A percentile compares a stretch with the other conserved stretches of the same genome.
phyloP scores from a whole-genome alignment of 2,888 invertebrate species.

The Sinotaia quadrata region DNA sequence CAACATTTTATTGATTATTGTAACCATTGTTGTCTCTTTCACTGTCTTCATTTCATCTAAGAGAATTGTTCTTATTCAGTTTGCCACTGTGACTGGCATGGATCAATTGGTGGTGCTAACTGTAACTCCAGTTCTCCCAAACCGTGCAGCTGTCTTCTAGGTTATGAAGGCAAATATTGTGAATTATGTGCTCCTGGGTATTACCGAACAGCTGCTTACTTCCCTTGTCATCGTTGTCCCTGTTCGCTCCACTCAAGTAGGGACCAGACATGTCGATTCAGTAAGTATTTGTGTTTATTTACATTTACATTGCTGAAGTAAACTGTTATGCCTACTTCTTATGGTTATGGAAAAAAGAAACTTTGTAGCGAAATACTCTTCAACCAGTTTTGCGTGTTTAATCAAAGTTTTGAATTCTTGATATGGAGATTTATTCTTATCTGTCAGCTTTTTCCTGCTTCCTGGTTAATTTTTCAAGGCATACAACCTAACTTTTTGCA shows the following conservation, averaged over 20 bases:
- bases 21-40: not conserved
- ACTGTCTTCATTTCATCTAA: not conserved
- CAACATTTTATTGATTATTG: not conserved
- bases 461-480: no score
- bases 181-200: conserved; percentile 52
- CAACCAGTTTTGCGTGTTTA: no score
- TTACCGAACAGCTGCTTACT: conserved; percentile 47
- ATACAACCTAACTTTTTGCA: no score
- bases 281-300: no score
- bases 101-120: conserved; percentile 29
- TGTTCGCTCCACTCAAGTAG: conserved; percentile 45
- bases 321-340: no score
- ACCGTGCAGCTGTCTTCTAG: conserved; percentile 51
- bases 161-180: conserved; percentile 58
- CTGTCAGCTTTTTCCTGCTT: no score
- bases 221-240: conserved; percentile 59
- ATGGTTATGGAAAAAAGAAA: no score
- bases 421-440: no score
- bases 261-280: conserved; percentile 48
- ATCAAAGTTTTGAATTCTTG: no score
- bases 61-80: conserved; percentile 27
- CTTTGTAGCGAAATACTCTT: no score
- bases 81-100: conserved; percentile 47
- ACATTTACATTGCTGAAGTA: no score
- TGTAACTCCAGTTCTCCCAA: conserved; percentile 11